Evolutionary conservation across 2,797 vertebrate species (phyloP).

Genomic region (Coendou prehensilis): DNA sequence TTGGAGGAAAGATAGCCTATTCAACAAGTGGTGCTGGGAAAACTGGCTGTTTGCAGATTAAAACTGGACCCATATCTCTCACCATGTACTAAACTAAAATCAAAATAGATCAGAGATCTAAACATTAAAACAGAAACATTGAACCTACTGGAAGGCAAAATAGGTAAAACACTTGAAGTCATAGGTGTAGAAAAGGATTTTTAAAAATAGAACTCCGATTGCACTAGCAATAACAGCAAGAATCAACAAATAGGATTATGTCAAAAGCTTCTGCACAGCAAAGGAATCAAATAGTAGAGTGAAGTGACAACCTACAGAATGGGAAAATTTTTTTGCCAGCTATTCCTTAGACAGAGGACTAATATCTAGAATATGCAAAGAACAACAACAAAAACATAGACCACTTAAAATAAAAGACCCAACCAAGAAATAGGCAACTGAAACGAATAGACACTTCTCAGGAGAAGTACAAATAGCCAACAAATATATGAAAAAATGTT

Average conservation of each 20-base stretch:
- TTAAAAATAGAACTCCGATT: background rate
- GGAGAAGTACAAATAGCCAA: background rate
- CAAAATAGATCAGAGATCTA: background rate
- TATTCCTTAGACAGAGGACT: background rate
- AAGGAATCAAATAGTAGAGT: background rate
- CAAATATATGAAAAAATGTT: background rate
- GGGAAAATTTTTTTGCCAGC: background rate
- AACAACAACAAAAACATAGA: background rate
- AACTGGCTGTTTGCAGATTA: background rate
- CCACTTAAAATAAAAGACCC: background rate
- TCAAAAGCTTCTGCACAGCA: background rate
- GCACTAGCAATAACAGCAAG: background rate
- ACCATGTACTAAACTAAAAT: background rate
- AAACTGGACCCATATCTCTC: background rate
- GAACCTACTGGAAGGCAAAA: background rate
- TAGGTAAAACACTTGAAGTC: background rate
- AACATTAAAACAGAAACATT: background rate
- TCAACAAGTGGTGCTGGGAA: background rate
- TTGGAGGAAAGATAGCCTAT: background rate
- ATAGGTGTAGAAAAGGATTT: background rate
- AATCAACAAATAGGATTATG: background rate
- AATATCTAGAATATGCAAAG: background rate
- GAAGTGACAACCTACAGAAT: background rate
- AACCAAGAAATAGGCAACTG: background rate
- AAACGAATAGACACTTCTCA: background rate